Base-by-base conservation (phyloP, 2,113 vertebrate species). In the Halcyon senegalensis region DNA sequence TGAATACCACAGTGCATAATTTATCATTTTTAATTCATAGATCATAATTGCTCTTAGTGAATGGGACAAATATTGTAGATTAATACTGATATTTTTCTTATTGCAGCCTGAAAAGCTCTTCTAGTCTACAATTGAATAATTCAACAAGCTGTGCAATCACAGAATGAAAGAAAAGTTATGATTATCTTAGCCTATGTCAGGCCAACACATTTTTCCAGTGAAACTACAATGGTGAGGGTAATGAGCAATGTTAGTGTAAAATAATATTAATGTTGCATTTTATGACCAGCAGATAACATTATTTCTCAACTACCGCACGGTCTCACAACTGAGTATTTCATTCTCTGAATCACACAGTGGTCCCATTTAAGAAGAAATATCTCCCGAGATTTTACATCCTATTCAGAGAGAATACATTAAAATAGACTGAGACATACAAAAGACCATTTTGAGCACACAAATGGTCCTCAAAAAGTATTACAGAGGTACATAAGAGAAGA, bases 1-100 rank as follows among this genome's bases (percentile, higher is more conserved):
- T 79, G 23, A 96, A 83, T 58, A 59, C 37, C 20, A 73, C 16
- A 66, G 75, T 83, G 50, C 67, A 63, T 91, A 96, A 94, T 93
- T 87, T 91, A 94, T 89, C 35, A 94, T 94, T 94, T 89, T 94
- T 84, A 96, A 95, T 95, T 96, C 70, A 95, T 93, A 76, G 56
- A 15, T 94, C 41, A 62, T 90, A 95, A 94, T 93, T 85, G 67
- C 19, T 85, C 19, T 69, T 41, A 79, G 62, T 93, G 90, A 96
- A 83, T 77, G 70, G 75, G 31, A 96, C 77, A 96, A 96, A 89
- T 87, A 94, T 28, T 76, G 74, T 79, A 93, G 50, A 96, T 89
- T 94, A 93, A 93, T 94, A 95, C 33, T 53, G 55, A 94, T 37
- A 76, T 91, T 95, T 86, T 96, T 91, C 70, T 85, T 82, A 91